Evolutionary conservation across 2,797 vertebrate species (phyloP).

Genomic region (Paedocypris micromegethes): DNA sequence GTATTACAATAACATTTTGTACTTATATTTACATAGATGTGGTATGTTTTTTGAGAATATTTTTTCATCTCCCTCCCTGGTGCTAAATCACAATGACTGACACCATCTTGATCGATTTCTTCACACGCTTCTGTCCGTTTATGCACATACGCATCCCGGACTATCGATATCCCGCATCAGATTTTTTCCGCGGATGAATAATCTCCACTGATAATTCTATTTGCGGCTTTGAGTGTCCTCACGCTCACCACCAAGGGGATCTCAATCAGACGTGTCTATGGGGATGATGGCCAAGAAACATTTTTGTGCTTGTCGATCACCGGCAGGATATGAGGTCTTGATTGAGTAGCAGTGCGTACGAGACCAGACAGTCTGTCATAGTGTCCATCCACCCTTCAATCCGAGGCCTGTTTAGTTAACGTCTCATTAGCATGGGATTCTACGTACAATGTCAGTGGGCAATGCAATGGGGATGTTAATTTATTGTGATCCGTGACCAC

Average conservation of each 20-base stretch:
- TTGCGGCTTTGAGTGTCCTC: slow-evolving; percentile 26
- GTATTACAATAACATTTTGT: too few relatives aligned
- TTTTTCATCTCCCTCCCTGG: too few relatives aligned
- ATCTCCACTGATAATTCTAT: slow-evolving; percentile 15
- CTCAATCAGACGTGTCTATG: slow-evolving; percentile 43
- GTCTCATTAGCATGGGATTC: slow-evolving; percentile 43
- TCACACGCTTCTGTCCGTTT: too few relatives aligned
- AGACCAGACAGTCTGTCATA: slow-evolving; percentile 46
- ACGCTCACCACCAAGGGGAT: slow-evolving; percentile 38
- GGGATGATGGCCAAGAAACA: slow-evolving; percentile 37
- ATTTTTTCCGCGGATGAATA: slow-evolving; percentile 12
- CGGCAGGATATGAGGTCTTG: slow-evolving; percentile 43
- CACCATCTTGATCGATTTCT: too few relatives aligned
- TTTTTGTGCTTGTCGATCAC: slow-evolving; percentile 43
- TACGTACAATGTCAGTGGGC: slow-evolving; percentile 5
- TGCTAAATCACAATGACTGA: too few relatives aligned
- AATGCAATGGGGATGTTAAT: slow-evolving; percentile 1
- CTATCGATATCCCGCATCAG: neutral
- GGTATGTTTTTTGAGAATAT: too few relatives aligned
- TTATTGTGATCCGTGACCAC: too few relatives aligned
- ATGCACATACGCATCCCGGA: too few relatives aligned
- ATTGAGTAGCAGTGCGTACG: slow-evolving; percentile 41
- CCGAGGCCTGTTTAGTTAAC: slow-evolving; percentile 36
- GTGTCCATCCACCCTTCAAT: slow-evolving; percentile 46
- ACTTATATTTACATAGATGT: too few relatives aligned